phyloP scores from a whole-genome alignment of 1,140 invertebrate species.

The Mylabris phalerata region DNA sequence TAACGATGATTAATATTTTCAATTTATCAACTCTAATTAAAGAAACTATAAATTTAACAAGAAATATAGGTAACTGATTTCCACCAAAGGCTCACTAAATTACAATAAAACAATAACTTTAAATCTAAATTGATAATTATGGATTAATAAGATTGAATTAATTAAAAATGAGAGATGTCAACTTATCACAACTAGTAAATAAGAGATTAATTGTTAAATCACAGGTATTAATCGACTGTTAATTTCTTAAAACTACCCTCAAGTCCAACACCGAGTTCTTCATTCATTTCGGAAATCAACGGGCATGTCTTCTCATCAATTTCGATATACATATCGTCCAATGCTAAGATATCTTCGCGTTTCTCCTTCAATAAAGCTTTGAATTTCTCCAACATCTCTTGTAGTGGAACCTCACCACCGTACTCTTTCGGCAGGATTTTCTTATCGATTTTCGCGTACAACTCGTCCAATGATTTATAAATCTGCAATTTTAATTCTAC shows the following conservation, averaged over 20 bases:
- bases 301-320: constrained; percentile 54
- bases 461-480: constrained; percentile 61
- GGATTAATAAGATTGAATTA: neutral
- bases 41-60: too few relatives aligned
- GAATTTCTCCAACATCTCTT: constrained; percentile 71
- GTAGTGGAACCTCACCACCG: constrained; percentile 68
- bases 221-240: constrained; percentile 62
- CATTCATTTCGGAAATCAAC: constrained; percentile 55
- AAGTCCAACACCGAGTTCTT: constrained; percentile 58
- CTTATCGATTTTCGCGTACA: constrained; percentile 61
- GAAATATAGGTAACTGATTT: constrained; percentile 21
- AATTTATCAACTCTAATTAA: too few relatives aligned
- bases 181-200: neutral
- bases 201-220: neutral
- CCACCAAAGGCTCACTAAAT: constrained; percentile 16
- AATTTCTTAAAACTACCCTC: constrained; percentile 74
- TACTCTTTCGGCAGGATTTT: constrained; percentile 79
- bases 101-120: constrained; percentile 3
- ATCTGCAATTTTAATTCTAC: constrained; percentile 45
- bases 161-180: constrained; percentile 1
- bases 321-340: constrained; percentile 75
- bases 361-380: constrained; percentile 59
- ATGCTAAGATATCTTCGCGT: constrained; percentile 57
- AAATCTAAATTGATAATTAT: neutral
- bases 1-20: too few relatives aligned